A percentile compares a stretch with the other conserved stretches of the same genome.
Evolutionary conservation across 2,888 invertebrate genomes (phyloP).

Genomic region (Eubasilissa splendida): DNA sequence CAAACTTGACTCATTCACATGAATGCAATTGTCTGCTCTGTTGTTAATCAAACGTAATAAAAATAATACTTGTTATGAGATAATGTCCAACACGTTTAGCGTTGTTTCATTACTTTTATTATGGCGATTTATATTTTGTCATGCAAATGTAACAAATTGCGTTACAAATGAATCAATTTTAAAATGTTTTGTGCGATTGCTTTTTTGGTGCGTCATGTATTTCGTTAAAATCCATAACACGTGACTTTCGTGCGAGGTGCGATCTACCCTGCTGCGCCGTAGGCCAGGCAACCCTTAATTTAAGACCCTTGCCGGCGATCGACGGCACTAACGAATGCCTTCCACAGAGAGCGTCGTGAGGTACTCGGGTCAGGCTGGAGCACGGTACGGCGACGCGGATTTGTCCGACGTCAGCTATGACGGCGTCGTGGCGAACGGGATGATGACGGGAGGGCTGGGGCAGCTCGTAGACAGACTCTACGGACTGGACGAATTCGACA

Average conservation of each 20-base stretch:
- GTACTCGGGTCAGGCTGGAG: constrained; percentile 80
- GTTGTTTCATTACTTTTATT: too few species aligned
- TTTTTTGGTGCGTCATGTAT: constrained; percentile 15
- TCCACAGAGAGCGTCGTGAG: constrained; percentile 77
- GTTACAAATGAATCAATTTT: too few species aligned
- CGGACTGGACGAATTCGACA: constrained; percentile 79
- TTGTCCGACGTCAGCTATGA: constrained; percentile 88
- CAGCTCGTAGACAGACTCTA: constrained; percentile 85
- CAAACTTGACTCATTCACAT: too few species aligned
- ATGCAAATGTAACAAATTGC: too few species aligned
- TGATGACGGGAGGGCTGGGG: constrained; percentile 81
- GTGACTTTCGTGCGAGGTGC: constrained; percentile 43
- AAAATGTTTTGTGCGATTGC: neutral
- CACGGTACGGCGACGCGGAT: constrained; percentile 75
- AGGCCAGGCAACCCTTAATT: neutral
- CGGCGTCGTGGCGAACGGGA: constrained; percentile 73
- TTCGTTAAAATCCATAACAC: neutral
- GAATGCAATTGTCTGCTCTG: too few species aligned
- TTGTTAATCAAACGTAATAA: too few species aligned
- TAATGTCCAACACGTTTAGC: too few species aligned
- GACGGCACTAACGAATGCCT: constrained; percentile 58
- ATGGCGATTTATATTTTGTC: too few species aligned
- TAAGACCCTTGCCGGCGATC: neutral
- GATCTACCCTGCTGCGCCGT: neutral
- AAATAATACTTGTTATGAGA: too few species aligned